A percentile compares a stretch with the other conserved stretches of the same genome.
Evolutionary conservation across 2,113 vertebrate species (phyloP).

Genomic region (Mungos mungo): DNA sequence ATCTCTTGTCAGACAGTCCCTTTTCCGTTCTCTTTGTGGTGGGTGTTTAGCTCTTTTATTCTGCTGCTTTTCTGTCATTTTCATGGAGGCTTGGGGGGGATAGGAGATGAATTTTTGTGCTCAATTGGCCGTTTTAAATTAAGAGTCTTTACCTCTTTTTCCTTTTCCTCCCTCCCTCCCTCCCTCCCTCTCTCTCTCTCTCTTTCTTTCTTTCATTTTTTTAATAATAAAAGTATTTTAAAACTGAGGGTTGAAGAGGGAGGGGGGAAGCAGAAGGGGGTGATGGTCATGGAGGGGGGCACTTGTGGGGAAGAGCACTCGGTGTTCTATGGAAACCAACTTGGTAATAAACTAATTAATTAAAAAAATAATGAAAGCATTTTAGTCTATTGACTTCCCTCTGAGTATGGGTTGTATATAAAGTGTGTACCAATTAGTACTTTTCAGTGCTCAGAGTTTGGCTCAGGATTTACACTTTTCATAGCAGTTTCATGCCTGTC

Average conservation of each 20-base stretch:
- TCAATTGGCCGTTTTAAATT: background rate
- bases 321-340: no score
- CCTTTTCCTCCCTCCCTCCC: background rate
- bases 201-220: no score
- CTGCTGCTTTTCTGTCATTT: background rate
- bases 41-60: background rate
- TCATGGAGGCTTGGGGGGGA: background rate
- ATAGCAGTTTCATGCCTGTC: background rate
- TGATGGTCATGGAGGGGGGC: no score
- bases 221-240: background rate
- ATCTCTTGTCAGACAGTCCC: background rate
- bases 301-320: no score
- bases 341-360: no score
- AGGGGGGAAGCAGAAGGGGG: no score
- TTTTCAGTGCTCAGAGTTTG: background rate
- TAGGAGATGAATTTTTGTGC: background rate
- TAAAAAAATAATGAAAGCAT: no score
- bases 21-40: background rate
- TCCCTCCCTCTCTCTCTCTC: fast-evolving
- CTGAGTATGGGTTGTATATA: background rate
- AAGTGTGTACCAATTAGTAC: background rate
- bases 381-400: background rate
- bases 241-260: no score
- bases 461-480: background rate
- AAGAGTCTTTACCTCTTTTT: background rate